phyloP scores from a whole-genome alignment of 2,113 vertebrate genomes.

The Sterrhoptilus dennistouni region DNA sequence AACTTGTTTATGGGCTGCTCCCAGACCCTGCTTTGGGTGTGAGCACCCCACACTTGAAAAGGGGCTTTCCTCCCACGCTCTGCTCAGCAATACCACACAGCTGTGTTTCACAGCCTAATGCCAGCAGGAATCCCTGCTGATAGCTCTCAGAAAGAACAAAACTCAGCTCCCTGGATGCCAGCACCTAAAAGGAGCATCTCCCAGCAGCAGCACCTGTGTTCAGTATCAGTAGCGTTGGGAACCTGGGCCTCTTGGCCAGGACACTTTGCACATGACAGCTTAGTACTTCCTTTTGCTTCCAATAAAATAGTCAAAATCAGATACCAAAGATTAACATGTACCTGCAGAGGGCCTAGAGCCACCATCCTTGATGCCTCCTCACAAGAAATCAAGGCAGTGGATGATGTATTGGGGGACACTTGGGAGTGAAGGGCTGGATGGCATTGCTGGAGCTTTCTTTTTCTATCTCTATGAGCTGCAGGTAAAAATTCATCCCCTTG shows the following conservation, averaged over 20 bases:
- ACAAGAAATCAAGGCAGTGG: not conserved
- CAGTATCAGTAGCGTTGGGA: not conserved
- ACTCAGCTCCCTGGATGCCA: not conserved
- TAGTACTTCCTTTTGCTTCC: not conserved
- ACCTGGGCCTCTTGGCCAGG: not conserved
- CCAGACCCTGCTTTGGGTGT: not conserved
- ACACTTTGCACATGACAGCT: not conserved
- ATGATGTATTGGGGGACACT: not conserved
- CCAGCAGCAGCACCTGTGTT: not conserved
- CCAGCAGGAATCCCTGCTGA: not conserved
- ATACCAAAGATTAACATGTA: not conserved
- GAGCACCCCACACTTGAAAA: not conserved
- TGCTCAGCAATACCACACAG: not conserved
- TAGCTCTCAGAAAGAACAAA: not conserved
- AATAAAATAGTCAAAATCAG: not conserved
- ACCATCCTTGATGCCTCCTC: not conserved
- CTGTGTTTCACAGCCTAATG: not conserved
- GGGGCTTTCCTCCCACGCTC: not conserved
- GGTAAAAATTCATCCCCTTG: not conserved
- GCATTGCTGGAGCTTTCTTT: not conserved
- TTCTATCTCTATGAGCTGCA: not conserved
- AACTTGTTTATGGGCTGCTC: not conserved
- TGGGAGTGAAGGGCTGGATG: not conserved
- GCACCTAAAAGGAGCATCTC: not conserved
- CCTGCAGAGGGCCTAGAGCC: not conserved